Percentiles rank a stretch among this genome's conserved stretches.
Evolutionary conservation across 2,797 vertebrate genomes (phyloP).

Genomic region (Argya squamiceps): DNA sequence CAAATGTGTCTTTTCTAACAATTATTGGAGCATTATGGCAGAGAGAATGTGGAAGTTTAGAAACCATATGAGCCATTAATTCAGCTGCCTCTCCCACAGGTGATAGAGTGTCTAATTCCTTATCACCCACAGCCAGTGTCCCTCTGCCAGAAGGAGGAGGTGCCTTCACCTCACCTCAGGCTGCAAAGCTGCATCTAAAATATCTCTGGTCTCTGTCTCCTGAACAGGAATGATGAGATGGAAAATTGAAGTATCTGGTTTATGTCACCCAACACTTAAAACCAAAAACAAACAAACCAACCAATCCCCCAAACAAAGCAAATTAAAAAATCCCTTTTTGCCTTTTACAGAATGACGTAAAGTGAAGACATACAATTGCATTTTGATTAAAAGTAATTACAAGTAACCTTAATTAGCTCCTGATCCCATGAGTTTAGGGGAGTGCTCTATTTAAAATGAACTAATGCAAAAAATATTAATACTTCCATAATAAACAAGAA

Average conservation of each 20-base stretch:
- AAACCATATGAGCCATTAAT: neutral
- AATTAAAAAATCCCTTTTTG: neutral
- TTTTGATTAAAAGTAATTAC: conserved; percentile 31
- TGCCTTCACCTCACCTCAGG: neutral
- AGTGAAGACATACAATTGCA: neutral
- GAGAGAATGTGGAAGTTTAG: neutral
- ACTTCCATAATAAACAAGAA: neutral
- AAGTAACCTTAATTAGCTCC: conserved; percentile 28
- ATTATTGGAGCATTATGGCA: neutral
- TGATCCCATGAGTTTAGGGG: neutral
- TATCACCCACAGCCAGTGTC: neutral
- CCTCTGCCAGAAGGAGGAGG: neutral
- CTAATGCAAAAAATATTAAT: neutral
- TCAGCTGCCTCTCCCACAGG: neutral
- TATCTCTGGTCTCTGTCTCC: neutral
- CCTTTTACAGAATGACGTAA: neutral
- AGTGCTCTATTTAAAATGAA: conserved; percentile 9
- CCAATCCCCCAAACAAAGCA: neutral
- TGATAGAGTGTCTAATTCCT: neutral
- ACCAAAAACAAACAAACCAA: neutral
- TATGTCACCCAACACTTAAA: neutral
- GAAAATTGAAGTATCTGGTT: neutral
- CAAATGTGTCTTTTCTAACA: neutral
- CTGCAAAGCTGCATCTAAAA: neutral
- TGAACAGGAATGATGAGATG: neutral